phyloP scores from a whole-genome alignment of 2,888 invertebrate species.

The Ectemnius cavifrons region DNA sequence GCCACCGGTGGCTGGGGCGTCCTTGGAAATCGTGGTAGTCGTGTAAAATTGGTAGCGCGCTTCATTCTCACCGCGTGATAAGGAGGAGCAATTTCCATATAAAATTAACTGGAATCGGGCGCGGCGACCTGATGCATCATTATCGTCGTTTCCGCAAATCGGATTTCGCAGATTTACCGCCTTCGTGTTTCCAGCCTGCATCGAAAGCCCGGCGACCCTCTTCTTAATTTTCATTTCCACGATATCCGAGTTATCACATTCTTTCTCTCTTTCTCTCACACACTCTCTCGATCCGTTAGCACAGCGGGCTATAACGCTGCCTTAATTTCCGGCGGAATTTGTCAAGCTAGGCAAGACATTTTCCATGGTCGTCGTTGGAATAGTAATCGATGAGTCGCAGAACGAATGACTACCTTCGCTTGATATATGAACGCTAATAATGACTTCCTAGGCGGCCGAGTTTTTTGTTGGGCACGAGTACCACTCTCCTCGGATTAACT shows the following conservation, averaged over 20 bases:
- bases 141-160: conserved; percentile 22
- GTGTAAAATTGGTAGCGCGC: background rate
- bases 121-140: conserved; percentile 26
- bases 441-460: background rate
- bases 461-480: background rate
- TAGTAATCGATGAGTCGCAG: background rate
- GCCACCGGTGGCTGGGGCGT: conserved; percentile 14
- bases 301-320: background rate
- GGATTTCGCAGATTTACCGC: too few relatives aligned
- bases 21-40: conserved; percentile 31
- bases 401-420: background rate
- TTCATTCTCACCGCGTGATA: background rate
- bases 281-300: background rate
- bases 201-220: too few relatives aligned
- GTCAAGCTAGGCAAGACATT: background rate
- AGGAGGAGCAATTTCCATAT: conserved; percentile 51
- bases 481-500: background rate
- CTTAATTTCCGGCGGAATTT: conserved; percentile 1
- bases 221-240: too few relatives aligned
- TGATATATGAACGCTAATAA: background rate
- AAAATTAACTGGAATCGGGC: conserved; percentile 50
- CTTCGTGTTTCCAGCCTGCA: too few relatives aligned
- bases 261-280: background rate
- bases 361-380: background rate
- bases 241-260: too few relatives aligned